Conservation (phyloP, 2,888 invertebrate genomes). For the Tipula vernalis region DNA sequence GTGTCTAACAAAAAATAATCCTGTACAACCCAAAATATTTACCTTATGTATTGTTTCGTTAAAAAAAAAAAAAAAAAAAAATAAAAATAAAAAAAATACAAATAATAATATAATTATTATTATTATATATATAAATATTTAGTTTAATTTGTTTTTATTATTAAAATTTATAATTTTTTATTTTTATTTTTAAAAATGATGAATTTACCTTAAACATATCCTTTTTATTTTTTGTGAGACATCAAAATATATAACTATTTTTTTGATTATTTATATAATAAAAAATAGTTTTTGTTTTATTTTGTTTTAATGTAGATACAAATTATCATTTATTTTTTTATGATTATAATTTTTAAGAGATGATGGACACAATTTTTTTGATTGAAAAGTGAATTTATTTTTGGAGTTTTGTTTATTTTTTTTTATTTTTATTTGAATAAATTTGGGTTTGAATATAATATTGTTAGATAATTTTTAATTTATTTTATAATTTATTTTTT, state of each 20-base stretch:
- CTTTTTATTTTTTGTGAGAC: conserved; percentile 4
- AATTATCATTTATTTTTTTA: background rate
- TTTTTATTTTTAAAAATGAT: background rate
- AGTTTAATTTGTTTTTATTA: background rate
- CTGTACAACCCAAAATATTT: background rate
- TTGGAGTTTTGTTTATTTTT: background rate
- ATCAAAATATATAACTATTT: conserved; percentile 8
- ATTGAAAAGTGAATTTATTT: background rate
- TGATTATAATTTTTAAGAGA: conserved; percentile 1
- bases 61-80: background rate
- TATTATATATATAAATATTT: background rate
- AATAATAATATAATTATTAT: background rate
- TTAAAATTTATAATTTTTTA: background rate
- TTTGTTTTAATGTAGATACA: background rate
- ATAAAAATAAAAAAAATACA: background rate
- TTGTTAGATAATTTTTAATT: background rate
- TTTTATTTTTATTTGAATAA: background rate
- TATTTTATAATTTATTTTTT: background rate
- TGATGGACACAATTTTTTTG: conserved; percentile 9
- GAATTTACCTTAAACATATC: background rate
- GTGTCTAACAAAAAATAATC: conserved; percentile 46
- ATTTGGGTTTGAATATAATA: background rate
- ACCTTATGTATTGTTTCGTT: background rate
- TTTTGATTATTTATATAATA: background rate
- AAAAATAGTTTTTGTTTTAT: background rate